Percentiles rank a stretch among this genome's conserved stretches.
Conservation (phyloP, 1,140 invertebrate species). For the Alviniconcha marisindica region DNA sequence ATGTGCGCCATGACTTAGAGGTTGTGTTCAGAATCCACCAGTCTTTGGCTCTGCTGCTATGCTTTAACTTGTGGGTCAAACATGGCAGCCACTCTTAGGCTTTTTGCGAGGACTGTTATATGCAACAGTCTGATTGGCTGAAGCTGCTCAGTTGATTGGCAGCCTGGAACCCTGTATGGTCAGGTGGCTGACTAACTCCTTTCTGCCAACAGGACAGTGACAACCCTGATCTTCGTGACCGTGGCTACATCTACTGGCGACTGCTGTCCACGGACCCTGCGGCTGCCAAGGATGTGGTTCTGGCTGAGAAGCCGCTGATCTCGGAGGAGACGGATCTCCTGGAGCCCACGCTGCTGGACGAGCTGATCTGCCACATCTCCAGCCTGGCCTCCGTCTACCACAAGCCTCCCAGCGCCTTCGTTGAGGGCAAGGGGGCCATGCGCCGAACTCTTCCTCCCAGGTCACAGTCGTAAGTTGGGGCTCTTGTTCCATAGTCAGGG, state of each 20-base stretch:
- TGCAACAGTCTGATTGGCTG: no score
- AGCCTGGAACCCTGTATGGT: no score
- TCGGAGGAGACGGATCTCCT: conserved; percentile 99
- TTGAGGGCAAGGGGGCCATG: conserved; percentile 84
- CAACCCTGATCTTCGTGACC: conserved; percentile 98
- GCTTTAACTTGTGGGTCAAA: no score
- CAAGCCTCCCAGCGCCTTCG: conserved; percentile 98
- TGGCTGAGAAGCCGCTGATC: conserved; percentile 99
- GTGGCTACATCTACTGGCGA: conserved; percentile 99
- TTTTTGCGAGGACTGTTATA: background rate
- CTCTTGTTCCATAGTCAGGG: no score
- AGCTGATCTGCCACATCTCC: conserved; percentile 99
- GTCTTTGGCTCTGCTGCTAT: no score
- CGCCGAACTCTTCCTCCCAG: conserved; percentile 73
- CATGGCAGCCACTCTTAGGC: no score
- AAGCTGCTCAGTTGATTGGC: no score
- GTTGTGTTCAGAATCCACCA: no score
- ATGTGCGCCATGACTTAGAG: no score
- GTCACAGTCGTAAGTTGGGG: conserved; percentile 69
- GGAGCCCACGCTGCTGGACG: conserved; percentile 98
- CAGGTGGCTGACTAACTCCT: background rate
- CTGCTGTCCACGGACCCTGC: conserved; percentile 98
- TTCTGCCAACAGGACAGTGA: conserved; percentile 88
- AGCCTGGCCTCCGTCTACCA: conserved; percentile 99
- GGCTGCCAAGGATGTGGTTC: conserved; percentile 98